A percentile compares a stretch with the other conserved stretches of the same genome.
phyloP scores from a whole-genome alignment of 2,113 vertebrate genomes.

The Nanorana parkeri region DNA sequence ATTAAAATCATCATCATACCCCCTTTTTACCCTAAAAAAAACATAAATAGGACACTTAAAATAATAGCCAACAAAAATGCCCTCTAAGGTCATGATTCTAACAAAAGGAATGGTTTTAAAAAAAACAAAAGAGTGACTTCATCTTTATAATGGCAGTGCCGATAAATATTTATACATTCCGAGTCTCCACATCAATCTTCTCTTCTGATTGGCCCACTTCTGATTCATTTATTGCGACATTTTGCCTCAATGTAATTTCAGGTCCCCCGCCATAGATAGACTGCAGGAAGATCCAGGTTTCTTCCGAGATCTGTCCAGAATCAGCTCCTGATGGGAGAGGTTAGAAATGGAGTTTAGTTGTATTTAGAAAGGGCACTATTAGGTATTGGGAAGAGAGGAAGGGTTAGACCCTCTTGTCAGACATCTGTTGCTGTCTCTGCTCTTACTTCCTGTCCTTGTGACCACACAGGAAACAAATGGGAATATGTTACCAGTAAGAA shows the following conservation, averaged over 20 bases:
- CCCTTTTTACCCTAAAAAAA: not conserved
- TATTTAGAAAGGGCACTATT: no score
- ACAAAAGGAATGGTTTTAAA: constrained; percentile 10
- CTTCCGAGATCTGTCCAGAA: constrained; percentile 97
- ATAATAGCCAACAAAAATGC: constrained; percentile 19
- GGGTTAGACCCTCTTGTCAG: no score
- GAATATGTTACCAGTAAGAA: no score
- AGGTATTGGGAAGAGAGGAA: no score
- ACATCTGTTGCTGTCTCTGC: no score
- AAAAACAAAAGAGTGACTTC: not conserved
- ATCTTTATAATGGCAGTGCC: not conserved
- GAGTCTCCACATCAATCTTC: constrained; percentile 96
- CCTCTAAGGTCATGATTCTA: not conserved
- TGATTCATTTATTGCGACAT: constrained; percentile 79
- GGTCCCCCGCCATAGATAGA: constrained; percentile 94
- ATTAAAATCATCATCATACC: constrained; percentile 7
- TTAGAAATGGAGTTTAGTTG: not conserved
- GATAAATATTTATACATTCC: constrained; percentile 77
- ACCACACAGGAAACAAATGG: no score
- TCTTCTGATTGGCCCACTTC: constrained; percentile 86
- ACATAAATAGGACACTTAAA: constrained; percentile 37
- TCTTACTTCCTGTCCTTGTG: no score
- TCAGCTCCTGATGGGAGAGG: constrained; percentile 84
- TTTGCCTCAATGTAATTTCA: constrained; percentile 89
- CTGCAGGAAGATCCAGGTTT: constrained; percentile 97